Percentiles rank a stretch among this genome's conserved stretches.
phyloP scores from a whole-genome alignment of 2,797 vertebrate genomes.

The Enteromius paludinosus region DNA sequence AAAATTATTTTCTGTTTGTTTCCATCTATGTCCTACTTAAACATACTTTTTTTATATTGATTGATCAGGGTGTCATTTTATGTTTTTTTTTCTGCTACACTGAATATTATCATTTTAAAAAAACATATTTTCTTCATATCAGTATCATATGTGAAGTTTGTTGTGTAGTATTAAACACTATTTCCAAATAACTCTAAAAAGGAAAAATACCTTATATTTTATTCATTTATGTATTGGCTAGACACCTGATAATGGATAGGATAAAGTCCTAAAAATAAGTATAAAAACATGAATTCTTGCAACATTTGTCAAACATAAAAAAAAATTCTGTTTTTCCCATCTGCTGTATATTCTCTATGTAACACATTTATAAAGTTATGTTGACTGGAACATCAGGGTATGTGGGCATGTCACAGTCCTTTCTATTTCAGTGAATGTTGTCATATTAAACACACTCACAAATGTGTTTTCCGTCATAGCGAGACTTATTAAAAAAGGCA shows the following conservation, averaged over 20 bases:
- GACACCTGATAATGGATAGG: background rate
- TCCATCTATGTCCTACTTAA: background rate
- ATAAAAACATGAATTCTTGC: background rate
- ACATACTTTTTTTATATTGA: background rate
- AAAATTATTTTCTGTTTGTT: background rate
- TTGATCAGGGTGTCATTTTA: background rate
- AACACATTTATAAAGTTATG: background rate
- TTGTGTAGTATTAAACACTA: background rate
- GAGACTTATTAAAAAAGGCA: background rate
- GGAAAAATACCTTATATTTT: background rate
- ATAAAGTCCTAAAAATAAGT: background rate
- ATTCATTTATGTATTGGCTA: background rate
- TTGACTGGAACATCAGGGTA: background rate
- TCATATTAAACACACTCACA: background rate
- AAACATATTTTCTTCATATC: background rate
- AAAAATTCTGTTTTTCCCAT: background rate
- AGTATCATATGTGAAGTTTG: background rate
- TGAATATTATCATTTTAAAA: constrained; percentile 8
- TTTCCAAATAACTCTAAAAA: background rate
- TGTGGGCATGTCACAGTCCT: background rate
- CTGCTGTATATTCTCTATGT: background rate
- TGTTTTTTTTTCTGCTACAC: background rate
- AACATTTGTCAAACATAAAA: background rate
- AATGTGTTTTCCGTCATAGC: background rate
- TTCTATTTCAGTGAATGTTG: background rate